Conservation (phyloP, 1,140 invertebrate genomes). For the Phthorimaea operculella region DNA sequence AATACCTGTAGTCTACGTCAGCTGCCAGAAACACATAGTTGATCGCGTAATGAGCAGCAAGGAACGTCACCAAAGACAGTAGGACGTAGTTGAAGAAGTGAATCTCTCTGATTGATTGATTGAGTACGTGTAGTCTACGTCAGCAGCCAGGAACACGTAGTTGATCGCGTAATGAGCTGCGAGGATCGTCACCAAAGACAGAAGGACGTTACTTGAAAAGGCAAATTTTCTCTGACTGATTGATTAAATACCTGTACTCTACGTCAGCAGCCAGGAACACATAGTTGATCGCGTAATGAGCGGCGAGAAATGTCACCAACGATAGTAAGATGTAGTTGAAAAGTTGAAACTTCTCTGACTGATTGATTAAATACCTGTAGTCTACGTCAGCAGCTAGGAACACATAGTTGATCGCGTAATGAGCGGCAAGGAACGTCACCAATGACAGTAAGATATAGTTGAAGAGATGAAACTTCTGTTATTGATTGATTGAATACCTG, state of each 20-base stretch:
- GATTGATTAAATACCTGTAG: constrained; percentile 37
- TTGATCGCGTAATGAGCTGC: no score
- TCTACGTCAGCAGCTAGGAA: constrained; percentile 45
- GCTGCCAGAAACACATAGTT: constrained; percentile 54
- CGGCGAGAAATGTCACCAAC: constrained; percentile 28
- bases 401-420: constrained; percentile 49
- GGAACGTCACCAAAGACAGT: constrained; percentile 32
- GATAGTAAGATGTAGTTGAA: constrained; percentile 36
- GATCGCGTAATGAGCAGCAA: constrained; percentile 34
- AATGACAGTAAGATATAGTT: constrained; percentile 39
- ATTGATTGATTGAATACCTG: constrained; percentile 32
- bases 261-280: no score
- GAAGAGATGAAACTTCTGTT: constrained; percentile 34
- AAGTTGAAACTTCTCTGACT: constrained; percentile 32
- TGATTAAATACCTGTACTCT: no score
- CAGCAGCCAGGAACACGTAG: constrained; percentile 11
- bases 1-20: constrained; percentile 47
- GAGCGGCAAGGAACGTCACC: constrained; percentile 27
- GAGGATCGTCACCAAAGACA: constrained; percentile 30
- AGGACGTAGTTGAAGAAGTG: constrained; percentile 40
- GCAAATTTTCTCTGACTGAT: constrained; percentile 38
- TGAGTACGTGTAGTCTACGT: constrained; percentile 46
- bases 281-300: no score
- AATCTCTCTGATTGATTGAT: constrained; percentile 26
- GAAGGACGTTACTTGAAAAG: constrained; percentile 33